A percentile compares a stretch with the other conserved stretches of the same genome.
phyloP scores from a whole-genome alignment of 2,888 invertebrate species.

The Malthinus flaveolus region DNA sequence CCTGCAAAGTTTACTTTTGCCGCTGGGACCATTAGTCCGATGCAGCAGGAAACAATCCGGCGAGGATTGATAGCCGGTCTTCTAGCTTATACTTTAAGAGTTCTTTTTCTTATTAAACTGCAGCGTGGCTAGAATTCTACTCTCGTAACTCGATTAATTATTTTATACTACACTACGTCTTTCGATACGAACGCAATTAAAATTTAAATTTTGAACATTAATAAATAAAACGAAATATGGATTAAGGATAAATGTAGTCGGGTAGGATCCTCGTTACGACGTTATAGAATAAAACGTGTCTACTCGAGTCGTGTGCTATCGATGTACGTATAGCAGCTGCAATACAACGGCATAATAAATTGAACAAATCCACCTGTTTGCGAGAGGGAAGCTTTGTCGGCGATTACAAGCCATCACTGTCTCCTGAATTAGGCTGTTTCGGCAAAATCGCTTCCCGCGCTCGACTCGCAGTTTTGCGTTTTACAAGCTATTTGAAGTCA shows the following conservation, averaged over 20 bases:
- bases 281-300: conserved; percentile 3
- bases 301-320: conserved; percentile 11
- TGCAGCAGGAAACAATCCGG: conserved; percentile 59
- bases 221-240: no score
- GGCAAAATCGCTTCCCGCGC: conserved; percentile 54
- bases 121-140: background rate
- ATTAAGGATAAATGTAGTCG: no score
- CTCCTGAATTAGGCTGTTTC: conserved; percentile 57
- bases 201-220: no score
- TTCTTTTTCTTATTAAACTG: conserved; percentile 6
- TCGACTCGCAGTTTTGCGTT: conserved; percentile 55
- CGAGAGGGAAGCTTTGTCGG: conserved; percentile 49
- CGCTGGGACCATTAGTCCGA: conserved; percentile 57
- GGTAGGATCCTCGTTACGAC: conserved; percentile 2
- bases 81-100: conserved; percentile 34
- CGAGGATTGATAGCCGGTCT: conserved; percentile 52
- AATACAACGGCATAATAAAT: conserved; percentile 28
- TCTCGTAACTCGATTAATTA: no score
- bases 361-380: conserved; percentile 55
- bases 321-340: conserved; percentile 25
- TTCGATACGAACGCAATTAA: no score
- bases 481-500: conserved; percentile 61
- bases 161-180: no score
- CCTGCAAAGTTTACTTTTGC: conserved; percentile 56
- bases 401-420: conserved; percentile 58